phyloP scores from a whole-genome alignment of 2,797 vertebrate genomes.

The Ambastaia sidthimunki region DNA sequence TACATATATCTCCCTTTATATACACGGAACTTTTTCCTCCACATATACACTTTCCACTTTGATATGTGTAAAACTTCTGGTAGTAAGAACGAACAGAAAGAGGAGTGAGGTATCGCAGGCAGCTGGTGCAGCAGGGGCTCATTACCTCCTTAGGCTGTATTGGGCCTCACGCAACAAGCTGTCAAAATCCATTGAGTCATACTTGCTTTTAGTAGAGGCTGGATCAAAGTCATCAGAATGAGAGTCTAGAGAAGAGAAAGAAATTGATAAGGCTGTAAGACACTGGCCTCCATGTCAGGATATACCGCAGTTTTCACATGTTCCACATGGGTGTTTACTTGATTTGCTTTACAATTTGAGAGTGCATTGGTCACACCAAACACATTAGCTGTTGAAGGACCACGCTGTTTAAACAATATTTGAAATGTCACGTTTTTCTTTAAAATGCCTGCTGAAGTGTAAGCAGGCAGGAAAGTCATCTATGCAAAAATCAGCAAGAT shows the following conservation, averaged over 20 bases:
- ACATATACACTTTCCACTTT: constrained; percentile 70
- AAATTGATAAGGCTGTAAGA: constrained; percentile 39
- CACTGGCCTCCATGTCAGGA: neutral
- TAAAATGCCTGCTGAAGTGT: no score
- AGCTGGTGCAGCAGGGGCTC: constrained; percentile 71
- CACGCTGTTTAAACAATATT: no score
- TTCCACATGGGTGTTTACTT: no score
- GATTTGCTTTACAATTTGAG: no score
- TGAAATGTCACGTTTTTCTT: no score
- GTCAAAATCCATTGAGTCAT: constrained; percentile 99
- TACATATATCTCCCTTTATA: constrained; percentile 51
- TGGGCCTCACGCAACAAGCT: constrained; percentile 98
- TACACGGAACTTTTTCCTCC: constrained; percentile 60
- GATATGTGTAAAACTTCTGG: constrained; percentile 89
- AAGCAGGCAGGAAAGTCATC: no score
- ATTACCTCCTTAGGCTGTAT: constrained; percentile 98
- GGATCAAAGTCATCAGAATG: constrained; percentile 99
- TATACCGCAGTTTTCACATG: neutral
- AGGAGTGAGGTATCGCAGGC: constrained; percentile 89
- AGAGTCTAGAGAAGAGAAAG: constrained; percentile 84
- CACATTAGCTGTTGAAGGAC: no score
- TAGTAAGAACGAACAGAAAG: constrained; percentile 87
- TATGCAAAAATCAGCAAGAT: no score
- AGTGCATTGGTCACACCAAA: no score
- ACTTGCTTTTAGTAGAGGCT: constrained; percentile 98